Conservation (phyloP, 2,888 invertebrate genomes). For the Asteroscopus sphinx region DNA sequence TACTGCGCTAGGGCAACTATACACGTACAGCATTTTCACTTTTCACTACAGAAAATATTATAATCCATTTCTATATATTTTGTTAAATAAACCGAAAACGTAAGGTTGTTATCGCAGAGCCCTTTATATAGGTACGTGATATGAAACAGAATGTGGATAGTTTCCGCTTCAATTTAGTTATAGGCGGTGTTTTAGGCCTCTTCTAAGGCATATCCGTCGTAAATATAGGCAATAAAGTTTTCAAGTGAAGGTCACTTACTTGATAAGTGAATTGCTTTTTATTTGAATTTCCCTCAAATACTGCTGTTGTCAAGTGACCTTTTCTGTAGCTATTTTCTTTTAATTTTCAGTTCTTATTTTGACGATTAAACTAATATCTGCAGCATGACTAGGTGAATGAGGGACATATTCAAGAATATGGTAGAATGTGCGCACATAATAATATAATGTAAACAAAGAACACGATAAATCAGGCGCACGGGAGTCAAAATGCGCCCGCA, state of each 20-base stretch:
- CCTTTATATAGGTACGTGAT: slow-evolving; percentile 71
- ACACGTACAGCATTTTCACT: not conserved
- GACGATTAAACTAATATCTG: too few species aligned
- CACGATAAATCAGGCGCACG: too few species aligned
- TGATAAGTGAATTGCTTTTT: slow-evolving; percentile 51
- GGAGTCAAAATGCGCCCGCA: too few species aligned
- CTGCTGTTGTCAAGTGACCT: too few species aligned
- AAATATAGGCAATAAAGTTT: slow-evolving; percentile 51
- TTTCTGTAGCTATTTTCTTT: too few species aligned
- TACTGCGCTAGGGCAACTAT: too few species aligned
- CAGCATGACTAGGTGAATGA: too few species aligned
- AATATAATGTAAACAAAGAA: too few species aligned
- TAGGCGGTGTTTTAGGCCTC: slow-evolving; percentile 54
- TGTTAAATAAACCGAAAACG: slow-evolving; percentile 63
- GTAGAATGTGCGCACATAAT: too few species aligned
- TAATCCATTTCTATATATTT: slow-evolving; percentile 55
- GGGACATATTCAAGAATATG: too few species aligned
- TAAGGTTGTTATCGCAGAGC: slow-evolving; percentile 65
- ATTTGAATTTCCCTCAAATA: slow-evolving; percentile 12
- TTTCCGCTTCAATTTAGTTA: slow-evolving; percentile 71
- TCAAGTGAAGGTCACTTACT: slow-evolving; percentile 45
- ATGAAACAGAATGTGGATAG: slow-evolving; percentile 68
- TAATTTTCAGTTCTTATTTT: too few species aligned
- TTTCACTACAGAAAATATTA: slow-evolving; percentile 1
- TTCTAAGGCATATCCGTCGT: slow-evolving; percentile 40